Percentiles rank a stretch among this genome's conserved stretches.
phyloP scores from a whole-genome alignment of 2,797 vertebrate genomes.

The Halcyon leucocephala region DNA sequence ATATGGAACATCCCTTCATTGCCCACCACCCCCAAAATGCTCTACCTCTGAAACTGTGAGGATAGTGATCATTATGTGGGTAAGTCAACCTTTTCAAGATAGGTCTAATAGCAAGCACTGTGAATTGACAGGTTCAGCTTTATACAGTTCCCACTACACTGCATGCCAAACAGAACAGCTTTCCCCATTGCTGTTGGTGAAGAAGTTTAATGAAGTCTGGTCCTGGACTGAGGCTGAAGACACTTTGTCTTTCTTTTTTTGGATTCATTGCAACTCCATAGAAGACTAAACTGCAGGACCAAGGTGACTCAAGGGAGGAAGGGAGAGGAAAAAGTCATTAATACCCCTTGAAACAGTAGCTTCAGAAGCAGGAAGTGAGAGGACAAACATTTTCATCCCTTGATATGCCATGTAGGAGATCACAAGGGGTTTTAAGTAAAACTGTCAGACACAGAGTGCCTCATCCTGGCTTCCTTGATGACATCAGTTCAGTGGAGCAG shows the following conservation, averaged over 20 bases:
- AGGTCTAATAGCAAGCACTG: not conserved
- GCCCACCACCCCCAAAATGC: not conserved
- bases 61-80: accelerated
- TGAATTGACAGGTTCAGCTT: not conserved
- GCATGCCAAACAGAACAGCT: not conserved
- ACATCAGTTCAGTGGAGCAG: not conserved
- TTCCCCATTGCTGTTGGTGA: not conserved
- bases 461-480: not conserved
- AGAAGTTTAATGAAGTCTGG: not conserved
- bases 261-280: not conserved
- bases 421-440: not conserved
- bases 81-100: not conserved
- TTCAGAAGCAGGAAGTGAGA: not conserved
- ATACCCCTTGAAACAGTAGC: not conserved
- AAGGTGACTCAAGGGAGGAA: not conserved
- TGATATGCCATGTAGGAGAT: not conserved
- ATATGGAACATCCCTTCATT: not conserved
- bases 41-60: not conserved
- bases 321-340: not conserved
- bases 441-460: not conserved
- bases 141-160: not conserved
- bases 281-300: not conserved
- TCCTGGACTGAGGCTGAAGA: not conserved
- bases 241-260: not conserved
- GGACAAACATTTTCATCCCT: not conserved